A percentile compares a stretch with the other conserved stretches of the same genome.
phyloP scores from a whole-genome alignment of 2,113 vertebrate genomes.

The Dunckerocampus dactyliophorus region DNA sequence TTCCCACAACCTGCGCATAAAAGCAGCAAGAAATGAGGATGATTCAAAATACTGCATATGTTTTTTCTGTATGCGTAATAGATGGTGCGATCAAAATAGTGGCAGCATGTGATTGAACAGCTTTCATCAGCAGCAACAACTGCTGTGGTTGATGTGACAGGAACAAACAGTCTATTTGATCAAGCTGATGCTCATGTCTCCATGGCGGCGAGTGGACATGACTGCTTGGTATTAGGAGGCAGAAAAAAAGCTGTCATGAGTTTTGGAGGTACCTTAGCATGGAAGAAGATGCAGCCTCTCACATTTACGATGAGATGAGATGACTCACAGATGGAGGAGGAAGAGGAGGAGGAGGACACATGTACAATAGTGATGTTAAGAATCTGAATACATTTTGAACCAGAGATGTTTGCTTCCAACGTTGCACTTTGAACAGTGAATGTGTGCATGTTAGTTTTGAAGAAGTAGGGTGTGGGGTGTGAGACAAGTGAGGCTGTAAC shows the following conservation, averaged over 20 bases:
- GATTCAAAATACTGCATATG: constrained; percentile 17
- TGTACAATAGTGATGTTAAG: not conserved
- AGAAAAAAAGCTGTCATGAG: constrained; percentile 1
- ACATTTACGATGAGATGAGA: constrained; percentile 57
- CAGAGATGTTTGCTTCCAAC: not conserved
- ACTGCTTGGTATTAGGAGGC: constrained; percentile 12
- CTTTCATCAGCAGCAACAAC: constrained; percentile 2
- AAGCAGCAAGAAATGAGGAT: not conserved
- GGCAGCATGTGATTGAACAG: constrained; percentile 16
- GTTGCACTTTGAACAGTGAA: not conserved
- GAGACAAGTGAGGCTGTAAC: constrained; percentile 37
- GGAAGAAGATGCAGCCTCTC: constrained; percentile 32
- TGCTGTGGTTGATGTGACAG: constrained; percentile 16
- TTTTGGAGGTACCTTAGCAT: not conserved
- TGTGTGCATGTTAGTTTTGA: not conserved
- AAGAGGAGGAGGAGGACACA: constrained; percentile 20
- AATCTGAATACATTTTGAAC: too few relatives aligned
- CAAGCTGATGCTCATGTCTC: constrained; percentile 3
- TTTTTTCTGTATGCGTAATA: constrained; percentile 18
- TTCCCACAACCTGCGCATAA: constrained; percentile 85
- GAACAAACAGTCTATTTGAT: constrained; percentile 12
- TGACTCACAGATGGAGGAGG: constrained; percentile 48
- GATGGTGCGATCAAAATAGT: not conserved
- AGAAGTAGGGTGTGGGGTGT: not conserved
- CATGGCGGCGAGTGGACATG: not conserved